phyloP scores from a whole-genome alignment of 2,797 vertebrate genomes.

The Bufotes viridis region DNA sequence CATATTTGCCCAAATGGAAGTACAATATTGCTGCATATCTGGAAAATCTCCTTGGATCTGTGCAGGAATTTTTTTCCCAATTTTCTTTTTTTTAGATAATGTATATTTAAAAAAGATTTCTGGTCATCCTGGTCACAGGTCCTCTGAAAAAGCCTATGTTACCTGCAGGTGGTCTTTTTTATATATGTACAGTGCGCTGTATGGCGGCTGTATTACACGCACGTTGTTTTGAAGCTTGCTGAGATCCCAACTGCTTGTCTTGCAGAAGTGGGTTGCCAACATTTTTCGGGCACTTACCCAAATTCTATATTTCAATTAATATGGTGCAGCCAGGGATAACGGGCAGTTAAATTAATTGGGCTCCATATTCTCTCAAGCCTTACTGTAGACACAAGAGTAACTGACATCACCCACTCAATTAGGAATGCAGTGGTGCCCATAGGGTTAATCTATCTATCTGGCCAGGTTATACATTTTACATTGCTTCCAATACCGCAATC shows the following conservation, averaged over 20 bases:
- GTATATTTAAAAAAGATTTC: too few species aligned
- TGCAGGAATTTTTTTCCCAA: too few species aligned
- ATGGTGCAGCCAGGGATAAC: conserved; percentile 9
- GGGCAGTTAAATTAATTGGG: conserved; percentile 20
- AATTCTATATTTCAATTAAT: conserved; percentile 37
- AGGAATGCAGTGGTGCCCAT: background rate
- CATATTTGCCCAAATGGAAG: too few species aligned
- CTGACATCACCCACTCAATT: conserved; percentile 4
- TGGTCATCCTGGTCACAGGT: too few species aligned
- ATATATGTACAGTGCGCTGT: background rate
- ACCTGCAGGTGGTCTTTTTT: too few species aligned
- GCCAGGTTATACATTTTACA: conserved; percentile 7
- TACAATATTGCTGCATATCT: too few species aligned
- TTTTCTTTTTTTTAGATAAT: too few species aligned
- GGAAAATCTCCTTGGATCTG: too few species aligned
- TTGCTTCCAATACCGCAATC: conserved; percentile 29
- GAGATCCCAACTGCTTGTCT: background rate
- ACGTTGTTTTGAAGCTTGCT: background rate
- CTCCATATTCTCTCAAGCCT: background rate
- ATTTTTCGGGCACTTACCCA: conserved; percentile 16
- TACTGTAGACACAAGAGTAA: background rate
- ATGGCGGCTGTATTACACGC: background rate
- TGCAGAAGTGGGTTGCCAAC: conserved; percentile 1
- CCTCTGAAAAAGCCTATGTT: too few species aligned
- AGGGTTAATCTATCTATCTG: background rate